A percentile compares a stretch with the other conserved stretches of the same genome.
phyloP scores from a whole-genome alignment of 2,888 invertebrate species.

The Alloscopus bannaensis region DNA sequence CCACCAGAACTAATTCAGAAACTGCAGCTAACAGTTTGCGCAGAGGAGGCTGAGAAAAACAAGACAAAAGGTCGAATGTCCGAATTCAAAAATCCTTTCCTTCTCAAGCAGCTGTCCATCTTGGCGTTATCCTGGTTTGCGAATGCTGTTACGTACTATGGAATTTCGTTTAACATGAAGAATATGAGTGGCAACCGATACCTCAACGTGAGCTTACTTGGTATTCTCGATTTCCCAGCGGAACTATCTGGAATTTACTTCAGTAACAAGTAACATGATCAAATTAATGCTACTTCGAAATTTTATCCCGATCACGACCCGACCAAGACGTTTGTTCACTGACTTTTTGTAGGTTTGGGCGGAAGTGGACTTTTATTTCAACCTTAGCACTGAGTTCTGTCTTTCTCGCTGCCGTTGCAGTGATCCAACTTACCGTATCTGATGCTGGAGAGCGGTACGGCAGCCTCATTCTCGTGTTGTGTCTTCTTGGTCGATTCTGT shows the following conservation, averaged over 20 bases:
- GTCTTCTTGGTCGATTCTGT: constrained; percentile 63
- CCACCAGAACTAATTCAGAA: constrained; percentile 46
- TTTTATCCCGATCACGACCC: background rate
- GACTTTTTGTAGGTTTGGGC: constrained; percentile 62
- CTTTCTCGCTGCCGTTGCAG: constrained; percentile 59
- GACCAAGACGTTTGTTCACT: background rate
- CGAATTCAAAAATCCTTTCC: constrained; percentile 40
- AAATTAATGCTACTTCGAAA: constrained; percentile 2
- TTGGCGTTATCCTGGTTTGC: constrained; percentile 65
- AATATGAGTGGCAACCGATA: constrained; percentile 70
- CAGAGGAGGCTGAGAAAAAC: constrained; percentile 26
- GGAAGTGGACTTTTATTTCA: constrained; percentile 63
- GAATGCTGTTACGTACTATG: constrained; percentile 59
- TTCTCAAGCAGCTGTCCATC: constrained; percentile 51
- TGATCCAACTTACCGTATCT: constrained; percentile 26
- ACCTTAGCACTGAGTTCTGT: constrained; percentile 53
- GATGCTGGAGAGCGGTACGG: constrained; percentile 27
- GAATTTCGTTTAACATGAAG: constrained; percentile 67
- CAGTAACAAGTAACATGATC: constrained; percentile 61
- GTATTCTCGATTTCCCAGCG: constrained; percentile 63
- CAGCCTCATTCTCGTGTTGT: constrained; percentile 48
- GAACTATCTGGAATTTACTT: constrained; percentile 68
- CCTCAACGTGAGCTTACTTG: constrained; percentile 63
- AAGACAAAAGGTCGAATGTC: constrained; percentile 32
- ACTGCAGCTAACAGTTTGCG: constrained; percentile 56